These are phyloP conservation scores for Deilephila elpenor DNA, from an alignment of 2,888 invertebrate species.

Conservation along the genomic window DNA sequence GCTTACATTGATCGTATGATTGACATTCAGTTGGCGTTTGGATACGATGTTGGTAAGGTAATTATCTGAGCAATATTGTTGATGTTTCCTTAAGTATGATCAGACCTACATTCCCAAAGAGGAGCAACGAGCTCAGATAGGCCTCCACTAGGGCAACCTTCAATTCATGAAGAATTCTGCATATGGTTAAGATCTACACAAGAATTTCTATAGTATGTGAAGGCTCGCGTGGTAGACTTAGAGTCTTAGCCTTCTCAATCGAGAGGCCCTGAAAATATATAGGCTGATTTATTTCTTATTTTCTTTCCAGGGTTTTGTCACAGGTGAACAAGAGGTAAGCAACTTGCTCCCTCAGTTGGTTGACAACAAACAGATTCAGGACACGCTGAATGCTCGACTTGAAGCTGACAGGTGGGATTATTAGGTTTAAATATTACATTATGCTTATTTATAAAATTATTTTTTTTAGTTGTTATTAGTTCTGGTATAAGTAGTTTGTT, in stretches of 20 bases:
- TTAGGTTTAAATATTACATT: not conserved
- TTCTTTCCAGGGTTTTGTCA: constrained; percentile 80
- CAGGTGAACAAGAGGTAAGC: constrained; percentile 85
- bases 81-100: not conserved
- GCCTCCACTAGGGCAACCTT: not conserved
- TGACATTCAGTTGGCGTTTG: constrained; percentile 83
- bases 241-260: not conserved
- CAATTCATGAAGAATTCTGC: too few relatives aligned
- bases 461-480: too few relatives aligned
- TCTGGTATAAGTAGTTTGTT: too few relatives aligned
- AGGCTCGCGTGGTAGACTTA: too few relatives aligned
- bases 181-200: not conserved
- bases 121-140: not conserved
- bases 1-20: constrained; percentile 82
- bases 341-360: constrained; percentile 81
- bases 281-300: not conserved
- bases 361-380: constrained; percentile 72
- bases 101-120: not conserved
- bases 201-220: not conserved
- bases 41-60: constrained; percentile 86
- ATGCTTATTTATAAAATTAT: too few relatives aligned
- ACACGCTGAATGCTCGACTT: constrained; percentile 61
- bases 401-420: constrained; percentile 68
- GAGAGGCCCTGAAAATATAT: too few relatives aligned
- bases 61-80: constrained; percentile 4